phyloP scores from a whole-genome alignment of 2,888 invertebrate species.

The Acrocyrtus sp. region DNA sequence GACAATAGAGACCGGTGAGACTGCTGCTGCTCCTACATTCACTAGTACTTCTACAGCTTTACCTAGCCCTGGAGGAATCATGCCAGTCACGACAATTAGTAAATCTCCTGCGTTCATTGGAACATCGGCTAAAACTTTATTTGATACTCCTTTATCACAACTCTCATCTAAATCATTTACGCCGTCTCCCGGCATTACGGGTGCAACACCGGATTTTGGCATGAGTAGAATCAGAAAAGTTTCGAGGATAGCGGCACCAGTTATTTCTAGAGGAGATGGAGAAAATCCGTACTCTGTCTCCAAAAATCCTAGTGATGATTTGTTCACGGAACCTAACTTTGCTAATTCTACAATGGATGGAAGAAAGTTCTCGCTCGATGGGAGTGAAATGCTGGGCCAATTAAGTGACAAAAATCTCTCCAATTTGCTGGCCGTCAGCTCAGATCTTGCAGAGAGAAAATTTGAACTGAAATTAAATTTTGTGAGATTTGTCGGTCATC shows the following conservation, averaged over 20 bases:
- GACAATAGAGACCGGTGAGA: not conserved
- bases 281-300: constrained; percentile 56
- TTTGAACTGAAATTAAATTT: constrained; percentile 73
- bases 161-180: constrained; percentile 28
- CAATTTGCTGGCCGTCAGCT: constrained; percentile 89
- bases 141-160: constrained; percentile 29
- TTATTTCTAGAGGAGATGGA: constrained; percentile 39
- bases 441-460: constrained; percentile 82
- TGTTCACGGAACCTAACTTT: constrained; percentile 30
- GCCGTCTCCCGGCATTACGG: not conserved
- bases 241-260: constrained; percentile 38
- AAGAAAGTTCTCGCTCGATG: constrained; percentile 39
- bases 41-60: not conserved
- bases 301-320: constrained; percentile 46
- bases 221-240: constrained; percentile 26
- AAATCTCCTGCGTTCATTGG: constrained; percentile 22
- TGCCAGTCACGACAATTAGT: not conserved
- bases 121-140: constrained; percentile 14
- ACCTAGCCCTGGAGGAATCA: not conserved
- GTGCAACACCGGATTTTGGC: constrained; percentile 21
- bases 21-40: not conserved
- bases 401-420: constrained; percentile 73
- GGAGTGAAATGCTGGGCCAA: constrained; percentile 53
- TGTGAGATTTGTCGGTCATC: constrained; percentile 94
- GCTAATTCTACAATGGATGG: constrained; percentile 23